A percentile compares a stretch with the other conserved stretches of the same genome.
Conservation (phyloP, 2,113 vertebrate species). For the Thinocorus orbignyianus region DNA sequence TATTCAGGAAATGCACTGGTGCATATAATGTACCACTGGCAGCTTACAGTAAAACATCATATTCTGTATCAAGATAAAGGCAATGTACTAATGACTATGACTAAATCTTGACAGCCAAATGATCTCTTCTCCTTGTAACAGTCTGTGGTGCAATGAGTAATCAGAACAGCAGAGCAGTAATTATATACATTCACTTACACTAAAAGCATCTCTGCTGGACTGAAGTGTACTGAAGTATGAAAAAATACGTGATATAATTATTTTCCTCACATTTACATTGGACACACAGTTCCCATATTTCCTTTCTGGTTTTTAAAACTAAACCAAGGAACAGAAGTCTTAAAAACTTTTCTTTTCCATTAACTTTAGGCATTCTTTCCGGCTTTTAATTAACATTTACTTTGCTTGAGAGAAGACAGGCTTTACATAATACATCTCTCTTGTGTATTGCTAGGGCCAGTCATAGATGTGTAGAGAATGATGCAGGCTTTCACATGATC, state of each 20-base stretch:
- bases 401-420: background rate
- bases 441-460: background rate
- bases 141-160: background rate
- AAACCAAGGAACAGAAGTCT: background rate
- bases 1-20: background rate
- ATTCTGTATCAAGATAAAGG: constrained; percentile 27
- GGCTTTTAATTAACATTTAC: background rate
- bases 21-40: background rate
- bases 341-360: background rate
- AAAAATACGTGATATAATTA: background rate
- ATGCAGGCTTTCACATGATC: background rate
- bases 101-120: constrained; percentile 19
- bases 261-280: background rate
- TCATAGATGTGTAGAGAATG: background rate
- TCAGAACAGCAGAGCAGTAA: constrained; percentile 28
- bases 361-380: background rate
- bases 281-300: background rate
- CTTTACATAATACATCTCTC: background rate
- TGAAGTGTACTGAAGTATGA: background rate
- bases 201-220: background rate
- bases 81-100: background rate
- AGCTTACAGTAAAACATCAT: background rate
- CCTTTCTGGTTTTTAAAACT: background rate
- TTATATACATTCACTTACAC: background rate
- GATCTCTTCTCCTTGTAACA: constrained; percentile 12